Evolutionary conservation across 1,140 invertebrate species (phyloP).

Genomic region (Campodea augens): DNA sequence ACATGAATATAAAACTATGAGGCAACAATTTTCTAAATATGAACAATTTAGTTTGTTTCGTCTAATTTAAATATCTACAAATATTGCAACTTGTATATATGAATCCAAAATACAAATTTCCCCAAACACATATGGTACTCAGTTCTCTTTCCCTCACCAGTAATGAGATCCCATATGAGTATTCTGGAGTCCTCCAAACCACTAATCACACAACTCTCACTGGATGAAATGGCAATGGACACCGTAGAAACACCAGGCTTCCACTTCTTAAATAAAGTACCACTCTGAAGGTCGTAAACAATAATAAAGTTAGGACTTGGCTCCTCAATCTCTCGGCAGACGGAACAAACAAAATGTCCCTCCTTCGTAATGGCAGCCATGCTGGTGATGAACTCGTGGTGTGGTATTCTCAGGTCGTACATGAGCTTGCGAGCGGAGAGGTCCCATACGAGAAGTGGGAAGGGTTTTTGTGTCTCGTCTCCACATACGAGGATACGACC

Average conservation of each 20-base stretch:
- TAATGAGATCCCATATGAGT: conserved; percentile 72
- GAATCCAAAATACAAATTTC: no score
- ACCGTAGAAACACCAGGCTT: conserved; percentile 61
- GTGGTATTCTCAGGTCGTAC: conserved; percentile 67
- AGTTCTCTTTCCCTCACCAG: conserved; percentile 30
- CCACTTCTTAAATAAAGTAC: conserved; percentile 80
- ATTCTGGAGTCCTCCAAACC: conserved; percentile 59
- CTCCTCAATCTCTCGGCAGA: conserved; percentile 56
- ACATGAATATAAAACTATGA: no score
- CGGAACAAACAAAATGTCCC: conserved; percentile 42
- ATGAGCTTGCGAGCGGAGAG: conserved; percentile 58
- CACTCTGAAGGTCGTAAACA: conserved; percentile 76
- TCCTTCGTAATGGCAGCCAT: conserved; percentile 69
- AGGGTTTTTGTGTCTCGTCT: conserved; percentile 78
- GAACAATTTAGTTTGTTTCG: no score
- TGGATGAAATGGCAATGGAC: conserved; percentile 57
- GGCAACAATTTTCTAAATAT: no score
- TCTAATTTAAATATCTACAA: no score
- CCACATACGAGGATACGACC: conserved; percentile 72
- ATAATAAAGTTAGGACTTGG: conserved; percentile 69
- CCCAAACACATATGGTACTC: no score
- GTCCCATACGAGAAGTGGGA: conserved; percentile 73
- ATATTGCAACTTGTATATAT: no score
- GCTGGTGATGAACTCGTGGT: conserved; percentile 69
- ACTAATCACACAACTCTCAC: conserved; percentile 58